These are phyloP conservation scores for Otolemur garnettii DNA, from an alignment of 2,113 vertebrate species.

Conservation along the genomic window DNA sequence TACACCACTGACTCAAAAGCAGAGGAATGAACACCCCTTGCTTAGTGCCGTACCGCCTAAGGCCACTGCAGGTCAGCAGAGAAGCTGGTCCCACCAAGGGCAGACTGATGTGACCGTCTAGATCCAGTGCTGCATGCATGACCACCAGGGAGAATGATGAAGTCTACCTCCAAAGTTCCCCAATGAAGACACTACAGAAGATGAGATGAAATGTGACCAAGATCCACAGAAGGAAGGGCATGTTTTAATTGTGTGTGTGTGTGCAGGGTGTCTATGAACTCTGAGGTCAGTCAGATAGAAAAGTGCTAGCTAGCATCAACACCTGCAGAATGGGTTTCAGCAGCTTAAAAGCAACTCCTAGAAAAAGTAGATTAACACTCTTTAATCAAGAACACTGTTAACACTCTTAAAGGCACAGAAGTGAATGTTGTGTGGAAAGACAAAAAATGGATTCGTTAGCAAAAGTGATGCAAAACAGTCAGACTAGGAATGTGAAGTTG, in stretches of 20 bases:
- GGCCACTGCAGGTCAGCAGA: slow-evolving; percentile 79
- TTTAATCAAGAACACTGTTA: neutral
- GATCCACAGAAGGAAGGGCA: neutral
- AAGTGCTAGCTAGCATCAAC: neutral
- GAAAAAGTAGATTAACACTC: neutral
- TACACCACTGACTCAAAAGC: neutral
- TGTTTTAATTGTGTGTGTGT: neutral
- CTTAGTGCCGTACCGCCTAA: slow-evolving; percentile 31
- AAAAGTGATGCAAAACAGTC: neutral
- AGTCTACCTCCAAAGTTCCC: neutral
- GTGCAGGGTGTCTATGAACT: neutral
- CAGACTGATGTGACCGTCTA: neutral
- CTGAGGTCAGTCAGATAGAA: slow-evolving; percentile 27
- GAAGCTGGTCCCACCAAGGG: slow-evolving; percentile 58
- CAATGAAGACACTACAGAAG: neutral
- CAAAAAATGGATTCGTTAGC: neutral
- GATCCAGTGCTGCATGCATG: neutral
- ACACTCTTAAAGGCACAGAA: neutral
- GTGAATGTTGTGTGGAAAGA: neutral
- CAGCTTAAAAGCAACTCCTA: slow-evolving; percentile 41
- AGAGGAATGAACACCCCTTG: neutral
- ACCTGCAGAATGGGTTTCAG: neutral
- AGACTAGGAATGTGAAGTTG: slow-evolving; percentile 30
- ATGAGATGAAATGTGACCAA: neutral
- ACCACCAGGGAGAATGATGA: neutral